Evolutionary conservation across 2,888 invertebrate species (phyloP).

Genomic region (Agrochola lota): DNA sequence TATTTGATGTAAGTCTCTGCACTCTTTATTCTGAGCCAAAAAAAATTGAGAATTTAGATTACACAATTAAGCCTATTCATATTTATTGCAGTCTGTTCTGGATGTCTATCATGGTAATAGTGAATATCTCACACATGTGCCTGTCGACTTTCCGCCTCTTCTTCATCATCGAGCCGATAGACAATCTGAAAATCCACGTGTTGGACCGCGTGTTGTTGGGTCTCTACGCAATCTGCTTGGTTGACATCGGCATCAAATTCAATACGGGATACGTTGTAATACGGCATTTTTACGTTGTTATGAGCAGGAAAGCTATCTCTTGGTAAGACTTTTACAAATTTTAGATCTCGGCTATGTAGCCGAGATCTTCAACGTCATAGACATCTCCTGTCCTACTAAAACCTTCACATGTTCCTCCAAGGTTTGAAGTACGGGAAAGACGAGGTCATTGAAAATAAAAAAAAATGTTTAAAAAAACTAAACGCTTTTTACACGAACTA

Average conservation of each 20-base stretch:
- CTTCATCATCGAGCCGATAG: conserved; percentile 68
- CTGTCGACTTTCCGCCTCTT: conserved; percentile 73
- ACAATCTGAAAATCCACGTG: conserved; percentile 42
- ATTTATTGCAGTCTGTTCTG: conserved; percentile 75
- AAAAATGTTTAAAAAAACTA: too few relatives aligned
- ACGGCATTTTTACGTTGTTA: conserved; percentile 64
- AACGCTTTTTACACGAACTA: too few relatives aligned
- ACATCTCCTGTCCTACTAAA: neutral
- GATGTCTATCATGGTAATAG: conserved; percentile 73
- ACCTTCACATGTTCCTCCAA: neutral
- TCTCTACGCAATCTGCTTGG: conserved; percentile 73
- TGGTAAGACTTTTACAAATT: conserved; percentile 65
- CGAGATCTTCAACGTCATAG: neutral
- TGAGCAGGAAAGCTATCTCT: conserved; percentile 72
- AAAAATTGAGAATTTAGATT: neutral
- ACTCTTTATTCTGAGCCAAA: neutral
- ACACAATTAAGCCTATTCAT: neutral
- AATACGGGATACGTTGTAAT: conserved; percentile 76
- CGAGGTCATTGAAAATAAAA: neutral
- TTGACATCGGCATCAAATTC: conserved; percentile 78
- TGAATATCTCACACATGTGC: conserved; percentile 73
- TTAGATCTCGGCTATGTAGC: neutral
- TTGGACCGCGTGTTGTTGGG: conserved; percentile 71
- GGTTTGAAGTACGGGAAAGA: neutral
- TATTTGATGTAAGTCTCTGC: neutral